Conservation (phyloP, 2,113 vertebrate species). For the Scolopax mira region DNA sequence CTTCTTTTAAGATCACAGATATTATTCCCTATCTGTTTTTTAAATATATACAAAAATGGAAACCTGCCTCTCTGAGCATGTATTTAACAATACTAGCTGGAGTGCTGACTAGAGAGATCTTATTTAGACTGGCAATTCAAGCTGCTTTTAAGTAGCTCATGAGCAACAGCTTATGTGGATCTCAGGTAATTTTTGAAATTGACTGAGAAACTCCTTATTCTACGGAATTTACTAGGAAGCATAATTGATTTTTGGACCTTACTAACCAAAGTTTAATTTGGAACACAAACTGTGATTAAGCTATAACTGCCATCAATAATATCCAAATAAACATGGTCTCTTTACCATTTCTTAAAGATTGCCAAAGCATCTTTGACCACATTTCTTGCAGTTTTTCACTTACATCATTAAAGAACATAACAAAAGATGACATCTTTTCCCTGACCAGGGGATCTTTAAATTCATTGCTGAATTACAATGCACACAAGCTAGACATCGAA, state of each 20-base stretch:
- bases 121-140: neutral
- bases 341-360: neutral
- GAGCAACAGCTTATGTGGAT: neutral
- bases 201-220: neutral
- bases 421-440: neutral
- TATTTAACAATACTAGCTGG: neutral
- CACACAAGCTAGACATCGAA: neutral
- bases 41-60: neutral
- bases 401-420: neutral
- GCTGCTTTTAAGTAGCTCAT: neutral
- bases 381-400: neutral
- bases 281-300: neutral
- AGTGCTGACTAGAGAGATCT: neutral
- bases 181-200: neutral
- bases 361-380: neutral
- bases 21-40: neutral
- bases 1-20: accelerated
- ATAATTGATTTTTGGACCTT: neutral
- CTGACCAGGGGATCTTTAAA: neutral
- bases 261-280: neutral
- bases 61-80: neutral
- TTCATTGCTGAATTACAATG: neutral
- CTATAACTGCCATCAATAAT: neutral
- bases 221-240: neutral
- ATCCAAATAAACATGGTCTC: neutral